Conservation (phyloP, 2,113 vertebrate species). For the Petrocephalus microphthalmus region DNA sequence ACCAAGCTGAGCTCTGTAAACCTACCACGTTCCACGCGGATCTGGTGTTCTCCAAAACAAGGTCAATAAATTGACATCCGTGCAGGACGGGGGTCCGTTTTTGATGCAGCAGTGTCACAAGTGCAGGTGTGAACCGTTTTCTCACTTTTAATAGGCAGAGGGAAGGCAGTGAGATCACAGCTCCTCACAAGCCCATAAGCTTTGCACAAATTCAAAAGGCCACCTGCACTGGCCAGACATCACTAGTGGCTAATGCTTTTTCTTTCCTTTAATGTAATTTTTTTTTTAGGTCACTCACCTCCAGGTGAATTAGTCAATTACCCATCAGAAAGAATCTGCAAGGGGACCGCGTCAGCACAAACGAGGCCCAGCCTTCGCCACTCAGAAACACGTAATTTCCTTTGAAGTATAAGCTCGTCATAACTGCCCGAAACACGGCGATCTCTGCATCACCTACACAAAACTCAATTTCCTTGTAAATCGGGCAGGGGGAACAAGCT, state of each 20-base stretch:
- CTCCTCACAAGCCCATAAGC: not conserved
- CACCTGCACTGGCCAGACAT: not conserved
- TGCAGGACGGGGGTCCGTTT: not conserved
- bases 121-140: not conserved
- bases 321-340: not conserved
- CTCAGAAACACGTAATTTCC: not conserved
- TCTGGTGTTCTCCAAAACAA: not conserved
- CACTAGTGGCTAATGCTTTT: not conserved
- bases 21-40: not conserved
- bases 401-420: not conserved
- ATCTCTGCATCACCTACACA: not conserved
- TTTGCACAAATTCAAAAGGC: not conserved
- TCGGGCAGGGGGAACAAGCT: slow-evolving; percentile 1
- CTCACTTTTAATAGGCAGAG: not conserved
- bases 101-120: not conserved
- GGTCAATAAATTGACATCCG: not conserved
- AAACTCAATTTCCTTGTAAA: not conserved
- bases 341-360: not conserved
- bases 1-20: not conserved
- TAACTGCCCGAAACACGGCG: not conserved
- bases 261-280: not conserved
- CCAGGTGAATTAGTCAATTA: not conserved
- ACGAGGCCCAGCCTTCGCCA: not conserved
- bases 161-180: not conserved
- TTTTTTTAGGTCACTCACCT: not conserved